Conservation (phyloP, 1,140 invertebrate genomes). For the Aporrectodea caliginosa region DNA sequence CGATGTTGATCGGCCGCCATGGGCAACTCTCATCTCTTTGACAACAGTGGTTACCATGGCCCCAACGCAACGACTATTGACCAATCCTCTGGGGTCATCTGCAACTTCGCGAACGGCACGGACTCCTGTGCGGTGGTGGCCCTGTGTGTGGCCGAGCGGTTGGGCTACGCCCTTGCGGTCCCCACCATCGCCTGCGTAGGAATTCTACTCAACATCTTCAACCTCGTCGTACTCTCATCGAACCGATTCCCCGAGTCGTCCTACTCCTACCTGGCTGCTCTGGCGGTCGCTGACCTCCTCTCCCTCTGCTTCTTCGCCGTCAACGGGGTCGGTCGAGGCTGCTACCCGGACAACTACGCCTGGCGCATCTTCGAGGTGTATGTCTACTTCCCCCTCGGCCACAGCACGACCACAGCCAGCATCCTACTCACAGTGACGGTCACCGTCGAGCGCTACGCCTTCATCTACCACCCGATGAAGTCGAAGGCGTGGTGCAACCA, state of each 20-base stretch:
- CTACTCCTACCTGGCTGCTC: constrained; percentile 34
- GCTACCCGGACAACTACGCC: not conserved
- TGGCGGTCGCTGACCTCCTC: constrained; percentile 33
- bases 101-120: too few species aligned
- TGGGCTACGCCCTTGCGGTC: constrained; percentile 20
- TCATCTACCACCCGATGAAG: constrained; percentile 30
- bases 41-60: too few species aligned
- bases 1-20: too few species aligned
- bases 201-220: constrained; percentile 34
- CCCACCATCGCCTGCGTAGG: constrained; percentile 32
- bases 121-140: not conserved
- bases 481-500: constrained; percentile 20
- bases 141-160: not conserved
- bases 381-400: constrained; percentile 31
- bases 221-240: constrained; percentile 27
- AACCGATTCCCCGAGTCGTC: constrained; percentile 33
- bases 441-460: constrained; percentile 35
- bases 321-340: constrained; percentile 26
- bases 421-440: constrained; percentile 32
- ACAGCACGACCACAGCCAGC: constrained; percentile 21
- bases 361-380: constrained; percentile 31
- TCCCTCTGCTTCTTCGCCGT: constrained; percentile 27
- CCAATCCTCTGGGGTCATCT: too few species aligned
- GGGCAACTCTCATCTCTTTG: not conserved
- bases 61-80: too few species aligned